phyloP scores from a whole-genome alignment of 2,113 vertebrate genomes.

The Mobula birostris region DNA sequence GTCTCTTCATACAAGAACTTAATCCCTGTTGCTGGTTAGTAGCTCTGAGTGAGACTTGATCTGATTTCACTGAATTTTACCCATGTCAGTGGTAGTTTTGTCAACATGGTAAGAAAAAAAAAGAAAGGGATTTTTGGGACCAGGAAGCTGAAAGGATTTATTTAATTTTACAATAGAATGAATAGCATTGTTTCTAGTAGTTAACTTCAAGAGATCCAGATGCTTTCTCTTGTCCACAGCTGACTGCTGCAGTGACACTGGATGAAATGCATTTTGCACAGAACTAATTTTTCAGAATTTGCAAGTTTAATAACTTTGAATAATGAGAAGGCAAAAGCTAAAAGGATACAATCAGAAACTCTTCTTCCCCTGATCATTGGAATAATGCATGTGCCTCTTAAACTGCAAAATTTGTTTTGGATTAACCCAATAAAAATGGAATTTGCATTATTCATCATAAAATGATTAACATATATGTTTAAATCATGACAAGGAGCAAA shows the following conservation, averaged over 20 bases:
- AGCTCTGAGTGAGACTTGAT: neutral
- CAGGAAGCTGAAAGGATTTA: neutral
- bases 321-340: neutral
- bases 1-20: too few species aligned
- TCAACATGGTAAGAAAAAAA: neutral
- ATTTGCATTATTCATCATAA: neutral
- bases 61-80: neutral
- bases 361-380: neutral
- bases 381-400: neutral
- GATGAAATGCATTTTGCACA: neutral
- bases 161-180: neutral
- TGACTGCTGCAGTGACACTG: neutral
- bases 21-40: too few species aligned
- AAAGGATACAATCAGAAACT: neutral
- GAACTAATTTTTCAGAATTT: neutral
- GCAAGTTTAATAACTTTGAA: neutral
- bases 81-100: neutral
- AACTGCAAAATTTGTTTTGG: neutral
- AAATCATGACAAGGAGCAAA: neutral
- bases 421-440: neutral
- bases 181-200: neutral
- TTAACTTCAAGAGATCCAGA: neutral
- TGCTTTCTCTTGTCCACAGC: neutral
- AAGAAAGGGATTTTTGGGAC: neutral
- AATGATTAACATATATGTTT: neutral